phyloP scores from a whole-genome alignment of 2,113 vertebrate species.

The Smithornis capensis region DNA sequence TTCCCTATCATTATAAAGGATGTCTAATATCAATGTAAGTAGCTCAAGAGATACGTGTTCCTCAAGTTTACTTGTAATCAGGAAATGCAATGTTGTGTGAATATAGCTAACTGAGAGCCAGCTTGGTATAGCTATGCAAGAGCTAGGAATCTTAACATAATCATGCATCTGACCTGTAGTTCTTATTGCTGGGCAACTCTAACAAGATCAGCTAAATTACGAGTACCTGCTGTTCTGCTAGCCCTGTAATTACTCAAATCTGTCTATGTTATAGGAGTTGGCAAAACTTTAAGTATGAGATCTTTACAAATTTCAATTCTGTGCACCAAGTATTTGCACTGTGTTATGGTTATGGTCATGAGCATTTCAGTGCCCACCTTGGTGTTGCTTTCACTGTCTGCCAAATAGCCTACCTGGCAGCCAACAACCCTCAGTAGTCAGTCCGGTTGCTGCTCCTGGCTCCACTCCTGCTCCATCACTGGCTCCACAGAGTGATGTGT shows the following conservation, averaged over 20 bases:
- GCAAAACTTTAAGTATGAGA: not conserved
- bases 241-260: not conserved
- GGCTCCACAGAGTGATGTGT: too few species aligned
- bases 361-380: not conserved
- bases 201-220: not conserved
- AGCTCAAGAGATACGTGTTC: not conserved
- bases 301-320: not conserved
- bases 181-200: not conserved
- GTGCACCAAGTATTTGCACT: not conserved
- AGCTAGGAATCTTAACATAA: not conserved
- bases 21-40: not conserved
- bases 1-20: not conserved
- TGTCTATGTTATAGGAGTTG: not conserved
- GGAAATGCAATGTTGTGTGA: not conserved
- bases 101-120: not conserved
- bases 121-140: not conserved
- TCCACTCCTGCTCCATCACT: too few species aligned
- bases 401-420: not conserved
- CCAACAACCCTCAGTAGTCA: not conserved
- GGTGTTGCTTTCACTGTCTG: fast-evolving
- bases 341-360: not conserved
- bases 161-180: not conserved
- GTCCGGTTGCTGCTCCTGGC: not conserved
- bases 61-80: not conserved
- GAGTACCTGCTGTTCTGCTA: not conserved